Percentiles rank a stretch among this genome's conserved stretches.
phyloP scores from a whole-genome alignment of 2,113 vertebrate genomes.

The Podarcis muralis region DNA sequence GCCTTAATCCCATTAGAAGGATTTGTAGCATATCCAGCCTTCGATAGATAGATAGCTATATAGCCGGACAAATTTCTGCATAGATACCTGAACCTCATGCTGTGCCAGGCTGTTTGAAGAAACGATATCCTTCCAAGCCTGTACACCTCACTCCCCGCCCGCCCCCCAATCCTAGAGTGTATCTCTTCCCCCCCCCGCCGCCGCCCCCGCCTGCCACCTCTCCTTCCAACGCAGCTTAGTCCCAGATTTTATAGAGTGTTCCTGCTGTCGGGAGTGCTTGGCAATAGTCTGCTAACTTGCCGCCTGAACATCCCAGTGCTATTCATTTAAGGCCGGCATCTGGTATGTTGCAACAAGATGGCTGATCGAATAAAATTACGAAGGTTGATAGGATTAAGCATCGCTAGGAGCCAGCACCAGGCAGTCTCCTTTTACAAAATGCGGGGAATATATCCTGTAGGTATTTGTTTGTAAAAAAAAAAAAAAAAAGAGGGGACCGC shows the following conservation, averaged over 20 bases:
- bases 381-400: slow-evolving; percentile 65
- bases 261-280: slow-evolving; percentile 69
- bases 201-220: background rate
- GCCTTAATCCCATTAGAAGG: slow-evolving; percentile 68
- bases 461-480: slow-evolving; percentile 15
- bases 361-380: slow-evolving; percentile 68
- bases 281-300: slow-evolving; percentile 70
- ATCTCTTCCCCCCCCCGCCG: slow-evolving; percentile 13
- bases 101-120: slow-evolving; percentile 44
- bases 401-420: slow-evolving; percentile 60
- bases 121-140: background rate
- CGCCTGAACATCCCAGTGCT: slow-evolving; percentile 66
- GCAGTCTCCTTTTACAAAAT: slow-evolving; percentile 21
- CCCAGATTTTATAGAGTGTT: slow-evolving; percentile 69
- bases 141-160: background rate
- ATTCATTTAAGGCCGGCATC: slow-evolving; percentile 70
- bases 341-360: slow-evolving; percentile 70
- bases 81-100: slow-evolving; percentile 14
- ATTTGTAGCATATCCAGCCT: slow-evolving; percentile 53
- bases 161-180: slow-evolving; percentile 51
- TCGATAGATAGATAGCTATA: slow-evolving; percentile 53
- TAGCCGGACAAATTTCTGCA: slow-evolving; percentile 49
- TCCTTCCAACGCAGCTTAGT: slow-evolving; percentile 58
- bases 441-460: background rate
- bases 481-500: background rate